Evolutionary conservation across 64 coral and sea anemone genomes (phyloP).

Genomic region (Porites australiensis): DNA sequence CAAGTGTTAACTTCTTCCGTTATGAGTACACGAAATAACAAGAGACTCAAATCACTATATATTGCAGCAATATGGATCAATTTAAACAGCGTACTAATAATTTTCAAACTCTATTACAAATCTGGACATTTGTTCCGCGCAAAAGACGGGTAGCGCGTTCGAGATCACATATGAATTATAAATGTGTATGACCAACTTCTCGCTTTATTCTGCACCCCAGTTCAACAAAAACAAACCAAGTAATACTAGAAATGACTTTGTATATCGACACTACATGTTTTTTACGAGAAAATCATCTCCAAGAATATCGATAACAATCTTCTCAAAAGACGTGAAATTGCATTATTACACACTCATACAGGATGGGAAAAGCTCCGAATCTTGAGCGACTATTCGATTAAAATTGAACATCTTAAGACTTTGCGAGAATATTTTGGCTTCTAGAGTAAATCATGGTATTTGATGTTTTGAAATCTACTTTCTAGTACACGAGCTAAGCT

Average conservation of each 20-base stretch:
- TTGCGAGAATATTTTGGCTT: not conserved
- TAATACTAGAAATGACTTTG: not conserved
- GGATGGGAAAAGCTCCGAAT: too few relatives aligned
- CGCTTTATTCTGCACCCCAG: not conserved
- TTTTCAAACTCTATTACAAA: not conserved
- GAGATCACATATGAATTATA: slow-evolving; percentile 28
- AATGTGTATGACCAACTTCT: not conserved
- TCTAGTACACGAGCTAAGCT: not conserved
- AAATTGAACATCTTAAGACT: slow-evolving; percentile 15
- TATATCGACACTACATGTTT: not conserved
- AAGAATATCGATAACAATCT: not conserved
- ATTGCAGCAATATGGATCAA: not conserved
- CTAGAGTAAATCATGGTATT: not conserved
- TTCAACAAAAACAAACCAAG: not conserved
- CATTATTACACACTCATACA: too few relatives aligned
- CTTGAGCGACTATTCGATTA: not conserved
- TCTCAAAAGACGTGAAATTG: not conserved
- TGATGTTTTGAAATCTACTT: not conserved
- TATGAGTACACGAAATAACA: not conserved
- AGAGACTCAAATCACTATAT: not conserved
- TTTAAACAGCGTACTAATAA: not conserved
- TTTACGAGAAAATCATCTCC: not conserved
- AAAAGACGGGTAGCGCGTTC: not conserved
- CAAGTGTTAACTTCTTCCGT: too few relatives aligned
- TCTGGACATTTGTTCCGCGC: not conserved